A percentile compares a stretch with the other conserved stretches of the same genome.
Evolutionary conservation across 2,113 vertebrate species (phyloP).

Genomic region (Scortum barcoo): DNA sequence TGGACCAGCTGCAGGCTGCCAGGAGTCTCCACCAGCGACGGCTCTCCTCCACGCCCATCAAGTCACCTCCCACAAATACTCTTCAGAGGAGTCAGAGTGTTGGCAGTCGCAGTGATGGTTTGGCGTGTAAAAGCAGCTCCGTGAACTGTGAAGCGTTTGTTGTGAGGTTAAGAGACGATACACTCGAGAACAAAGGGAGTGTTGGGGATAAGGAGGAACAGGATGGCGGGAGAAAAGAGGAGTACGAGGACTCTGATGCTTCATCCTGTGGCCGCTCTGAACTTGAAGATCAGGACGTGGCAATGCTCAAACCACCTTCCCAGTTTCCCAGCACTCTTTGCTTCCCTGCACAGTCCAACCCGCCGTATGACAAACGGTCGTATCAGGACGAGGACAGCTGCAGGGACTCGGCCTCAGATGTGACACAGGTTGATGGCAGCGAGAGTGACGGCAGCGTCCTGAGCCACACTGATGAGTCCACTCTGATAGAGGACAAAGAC

Average conservation of each 20-base stretch:
- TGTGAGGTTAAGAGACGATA: not conserved
- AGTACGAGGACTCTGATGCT: constrained; percentile 8
- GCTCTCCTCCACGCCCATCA: constrained; percentile 95
- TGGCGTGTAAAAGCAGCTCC: not conserved
- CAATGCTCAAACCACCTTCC: constrained; percentile 39
- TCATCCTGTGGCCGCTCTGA: constrained; percentile 67
- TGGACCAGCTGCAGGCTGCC: constrained; percentile 81
- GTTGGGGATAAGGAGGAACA: constrained; percentile 42
- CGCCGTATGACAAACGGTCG: constrained; percentile 80
- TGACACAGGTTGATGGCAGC: constrained; percentile 40
- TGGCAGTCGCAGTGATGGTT: not conserved
- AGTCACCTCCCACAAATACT: constrained; percentile 66
- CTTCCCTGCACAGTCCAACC: constrained; percentile 63
- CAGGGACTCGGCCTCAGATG: constrained; percentile 42
- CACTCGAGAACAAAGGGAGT: constrained; percentile 2
- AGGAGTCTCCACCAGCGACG: constrained; percentile 75
- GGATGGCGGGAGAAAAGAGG: constrained; percentile 19
- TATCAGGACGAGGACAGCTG: constrained; percentile 71
- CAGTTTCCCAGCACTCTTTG: constrained; percentile 54
- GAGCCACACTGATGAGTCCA: constrained; percentile 69
- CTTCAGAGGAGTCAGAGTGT: constrained; percentile 11
- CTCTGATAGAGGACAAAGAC: constrained; percentile 72
- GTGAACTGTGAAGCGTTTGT: not conserved
- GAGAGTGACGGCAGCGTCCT: constrained; percentile 67
- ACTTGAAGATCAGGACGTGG: constrained; percentile 78